Base-by-base conservation (phyloP, 2,113 vertebrate species). In the Alces alces region DNA sequence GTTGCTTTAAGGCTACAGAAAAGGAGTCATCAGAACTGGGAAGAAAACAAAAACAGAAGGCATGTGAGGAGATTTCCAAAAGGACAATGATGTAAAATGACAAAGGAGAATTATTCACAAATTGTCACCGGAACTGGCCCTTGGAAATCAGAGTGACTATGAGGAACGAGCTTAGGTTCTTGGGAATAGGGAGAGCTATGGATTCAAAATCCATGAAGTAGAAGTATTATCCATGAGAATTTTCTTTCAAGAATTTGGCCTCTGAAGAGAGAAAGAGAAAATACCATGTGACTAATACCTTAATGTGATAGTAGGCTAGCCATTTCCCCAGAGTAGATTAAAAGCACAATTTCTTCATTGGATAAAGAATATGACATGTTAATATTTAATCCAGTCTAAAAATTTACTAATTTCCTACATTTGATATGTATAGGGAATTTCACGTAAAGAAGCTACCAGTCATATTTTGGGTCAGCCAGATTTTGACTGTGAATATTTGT, bases 361-460 rank as follows among this genome's bases (percentile, higher is more conserved):
- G 27, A 80, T 47, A 15, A 70, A 76, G 17, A 78, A 60, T 79
- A 64, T 87, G 27, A 43, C 10, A 43, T 64, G 52, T 86, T 89
- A 60, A 86, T 76, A 58, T 52, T 89, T 82, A 89, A 84, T 57
- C 58, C 80, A 55, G 43, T 91, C 19, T 19, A 86, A 58, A 58
- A 23, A 23, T 57, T 61, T 64, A 58, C 16, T 57, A 89, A 91
- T 45, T 96, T 33, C 45, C 19, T 84, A 57, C 66, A 27, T 89
- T 85, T 54, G 80, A 55, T 73, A 45, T n/a, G 5, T 70, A 57
- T 54, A 86, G 19, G 4, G 16, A 79, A 25, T 91, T 52, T 36
- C 61, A 89, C 86, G 52, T 45, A 43, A 86, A 83, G 45, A 91
- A 84, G 14, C 21, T 39, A 8, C 23, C 27, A 78, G 39, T 66